Evolutionary conservation across 2,888 invertebrate genomes (phyloP), one percentile per base, ranked within the genome.

Genomic region (Caenorhabditis sp.): DNA sequence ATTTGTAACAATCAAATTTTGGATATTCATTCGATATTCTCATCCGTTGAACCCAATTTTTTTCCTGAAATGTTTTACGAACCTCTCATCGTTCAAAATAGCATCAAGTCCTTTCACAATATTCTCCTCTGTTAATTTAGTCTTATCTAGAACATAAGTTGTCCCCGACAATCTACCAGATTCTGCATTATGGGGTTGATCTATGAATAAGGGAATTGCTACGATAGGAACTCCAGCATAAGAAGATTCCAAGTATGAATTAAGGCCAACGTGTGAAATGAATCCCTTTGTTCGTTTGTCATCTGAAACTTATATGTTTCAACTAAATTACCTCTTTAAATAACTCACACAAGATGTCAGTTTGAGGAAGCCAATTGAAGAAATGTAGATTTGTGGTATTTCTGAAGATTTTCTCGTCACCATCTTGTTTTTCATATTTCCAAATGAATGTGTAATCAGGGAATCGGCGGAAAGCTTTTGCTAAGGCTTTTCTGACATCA

Each of bases 311-410:
- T 25, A 20, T 12, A 25, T n/a, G 56, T 14, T 21, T 63, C 54
- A 36, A 3, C 8, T 20, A 20, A 58, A 12, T 23, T 5, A 7
- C 20, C 50, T 20, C 7, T 12, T 26, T 8, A 14, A 8, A 38
- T 23, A 52, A 31, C 79, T 65, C 50, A 83, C 83, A 66, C 23
- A 83, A 67, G 12, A 83, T 54, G 67, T 83, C 82, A 8, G 63
- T 78, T 59, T 83, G 83, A 10, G 83, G 83, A 20, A 83, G 25
- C 83, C 83, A 83, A 12, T 79, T 62, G n/a, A 72, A 27, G 14
- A 69, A 59, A 36, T 63, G 58, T 17, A 83, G 53, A 64, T 83
- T 82, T 8, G 77, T 70, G 12, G 57, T 31, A 56, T 80, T 80
- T 17, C 59, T 14, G 57, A 79, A 77, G 3, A 80, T 58, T 14